Conservation (phyloP, 2,888 invertebrate genomes). For the Pocota personata region DNA sequence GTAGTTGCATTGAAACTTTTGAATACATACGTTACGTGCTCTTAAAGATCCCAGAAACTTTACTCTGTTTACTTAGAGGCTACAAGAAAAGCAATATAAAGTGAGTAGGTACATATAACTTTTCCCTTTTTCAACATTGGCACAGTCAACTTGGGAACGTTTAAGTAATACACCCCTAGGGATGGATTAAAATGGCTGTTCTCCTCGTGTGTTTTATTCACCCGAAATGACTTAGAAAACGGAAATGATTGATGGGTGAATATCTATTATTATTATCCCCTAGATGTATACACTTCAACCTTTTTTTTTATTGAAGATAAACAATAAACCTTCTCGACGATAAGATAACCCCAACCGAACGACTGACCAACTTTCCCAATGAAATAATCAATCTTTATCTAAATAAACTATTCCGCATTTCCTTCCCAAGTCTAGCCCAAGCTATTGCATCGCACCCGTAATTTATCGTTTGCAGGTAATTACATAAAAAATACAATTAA, state of each 20-base stretch:
- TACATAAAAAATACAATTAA: slow-evolving; percentile 20
- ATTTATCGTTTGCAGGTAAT: slow-evolving; percentile 1
- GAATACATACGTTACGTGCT: neutral
- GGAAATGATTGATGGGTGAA: slow-evolving; percentile 3
- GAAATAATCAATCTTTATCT: slow-evolving; percentile 20
- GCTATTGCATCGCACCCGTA: neutral
- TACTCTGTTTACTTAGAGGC: neutral
- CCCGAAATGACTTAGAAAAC: neutral
- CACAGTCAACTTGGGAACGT: neutral
- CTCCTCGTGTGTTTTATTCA: neutral
- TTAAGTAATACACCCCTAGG: neutral
- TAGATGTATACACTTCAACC: neutral
- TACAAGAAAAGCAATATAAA: neutral
- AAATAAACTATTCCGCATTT: neutral
- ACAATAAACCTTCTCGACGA: neutral
- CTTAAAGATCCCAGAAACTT: neutral
- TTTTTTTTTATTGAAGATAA: neutral
- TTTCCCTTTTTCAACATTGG: neutral
- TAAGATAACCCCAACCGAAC: neutral
- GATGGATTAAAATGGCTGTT: slow-evolving; percentile 1
- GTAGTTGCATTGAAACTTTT: neutral
- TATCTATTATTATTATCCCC: slow-evolving; percentile 1
- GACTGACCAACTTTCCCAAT: neutral
- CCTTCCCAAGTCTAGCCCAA: neutral
- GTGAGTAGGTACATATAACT: neutral